Base-by-base conservation (phyloP, 2,113 vertebrate genomes). In the Eclectus roratus region DNA sequence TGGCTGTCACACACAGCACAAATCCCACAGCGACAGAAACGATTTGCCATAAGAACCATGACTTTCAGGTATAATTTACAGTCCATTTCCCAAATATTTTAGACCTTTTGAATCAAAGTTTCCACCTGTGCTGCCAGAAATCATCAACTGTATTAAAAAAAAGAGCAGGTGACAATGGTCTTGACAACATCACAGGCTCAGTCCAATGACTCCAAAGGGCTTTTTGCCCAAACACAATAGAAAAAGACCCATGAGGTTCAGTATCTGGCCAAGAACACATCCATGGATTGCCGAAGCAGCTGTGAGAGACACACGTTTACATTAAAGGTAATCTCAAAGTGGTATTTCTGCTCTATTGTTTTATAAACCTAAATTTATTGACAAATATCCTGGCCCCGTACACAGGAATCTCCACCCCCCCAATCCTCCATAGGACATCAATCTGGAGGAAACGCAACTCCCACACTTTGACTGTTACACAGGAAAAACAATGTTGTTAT, bases 271-370 rank as follows among this genome's bases (percentile, higher is more conserved):
- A 39, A 14, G 43, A 41, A 35, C 69, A 50, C 4, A 29, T 4
- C 3, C 53, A 47, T 0, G 21, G 70, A 91, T 76, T 71, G 80
- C 87, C 76, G 85, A 76, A 84, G 55, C 90, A 92, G 82, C 82
- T 95, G 88, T 55, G 93, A 76, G 49, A 95, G 77, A 43, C 64
- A 78, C 5, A 0, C 17, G 74, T n/a, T 18, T 8, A 88, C 15
- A 64, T 68, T 20, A 44, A 68, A 65, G 28, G 69, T 79, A 53
- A 91, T 84, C 35, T 93, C 76, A 39, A 43, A 80, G 43, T 43
- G 86, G 85, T 95, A 93, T 92, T 96, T 93, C 53, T 92, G 91
- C 70, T 72, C 94, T 78, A 97, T 95, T 96, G 92, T 96, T 95
- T 89, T 56, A 79, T 68, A 85, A 82, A 93, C 33, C 41, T 43